Percentiles rank a stretch among this genome's conserved stretches.
Conservation (phyloP, 2,888 invertebrate species). For the Lithophane semibrunnea region DNA sequence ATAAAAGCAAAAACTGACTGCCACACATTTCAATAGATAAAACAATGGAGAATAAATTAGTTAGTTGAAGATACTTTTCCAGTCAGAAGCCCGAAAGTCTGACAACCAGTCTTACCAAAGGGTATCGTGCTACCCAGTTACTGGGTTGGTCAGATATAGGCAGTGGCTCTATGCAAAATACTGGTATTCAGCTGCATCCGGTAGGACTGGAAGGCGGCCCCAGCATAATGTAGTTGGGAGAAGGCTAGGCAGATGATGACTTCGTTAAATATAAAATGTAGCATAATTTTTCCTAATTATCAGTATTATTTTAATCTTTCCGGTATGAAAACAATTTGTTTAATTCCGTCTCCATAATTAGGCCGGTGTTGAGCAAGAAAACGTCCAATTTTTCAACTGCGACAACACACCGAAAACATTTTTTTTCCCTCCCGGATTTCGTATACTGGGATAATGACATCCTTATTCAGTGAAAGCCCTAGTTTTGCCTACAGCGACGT, state of each 20-base stretch:
- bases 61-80: neutral
- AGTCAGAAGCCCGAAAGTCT: too few relatives aligned
- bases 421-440: conserved; percentile 64
- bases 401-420: conserved; percentile 56
- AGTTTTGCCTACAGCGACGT: conserved; percentile 78
- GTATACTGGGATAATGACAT: conserved; percentile 74
- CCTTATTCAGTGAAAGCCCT: conserved; percentile 73
- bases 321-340: conserved; percentile 59
- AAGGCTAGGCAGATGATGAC: neutral
- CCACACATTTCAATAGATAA: too few relatives aligned
- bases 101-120: too few relatives aligned
- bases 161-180: too few relatives aligned
- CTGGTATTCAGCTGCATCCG: too few relatives aligned
- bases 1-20: neutral
- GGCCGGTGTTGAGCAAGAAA: conserved; percentile 56
- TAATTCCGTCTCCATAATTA: conserved; percentile 61
- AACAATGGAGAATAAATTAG: neutral
- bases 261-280: neutral
- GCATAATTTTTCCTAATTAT: conserved; percentile 41
- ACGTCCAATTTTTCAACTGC: conserved; percentile 62
- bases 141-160: too few relatives aligned
- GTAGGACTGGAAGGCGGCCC: too few relatives aligned
- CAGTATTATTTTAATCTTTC: conserved; percentile 51
- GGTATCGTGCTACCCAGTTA: too few relatives aligned
- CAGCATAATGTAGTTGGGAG: too few relatives aligned